Evolutionary conservation across 1,140 invertebrate species (phyloP).

Genomic region (Babylonia areolata): DNA sequence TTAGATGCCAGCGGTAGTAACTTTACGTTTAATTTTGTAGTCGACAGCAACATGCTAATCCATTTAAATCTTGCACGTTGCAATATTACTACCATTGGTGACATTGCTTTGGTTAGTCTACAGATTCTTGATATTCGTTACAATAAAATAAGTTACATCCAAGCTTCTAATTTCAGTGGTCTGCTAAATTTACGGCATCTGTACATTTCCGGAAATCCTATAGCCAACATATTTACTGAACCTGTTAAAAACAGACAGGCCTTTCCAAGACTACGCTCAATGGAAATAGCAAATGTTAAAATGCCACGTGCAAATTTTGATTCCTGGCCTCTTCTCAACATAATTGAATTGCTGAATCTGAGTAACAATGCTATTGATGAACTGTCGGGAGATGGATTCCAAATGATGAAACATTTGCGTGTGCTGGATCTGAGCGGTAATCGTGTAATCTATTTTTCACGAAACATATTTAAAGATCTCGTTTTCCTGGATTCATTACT

Average conservation of each 20-base stretch:
- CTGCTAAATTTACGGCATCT: neutral
- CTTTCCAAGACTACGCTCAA: neutral
- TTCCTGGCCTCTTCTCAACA: neutral
- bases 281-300: neutral
- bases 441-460: neutral
- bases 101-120: slow-evolving; percentile 14
- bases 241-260: too few relatives aligned
- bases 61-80: slow-evolving; percentile 27
- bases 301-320: neutral
- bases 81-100: neutral
- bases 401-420: neutral
- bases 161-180: neutral
- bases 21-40: neutral
- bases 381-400: neutral
- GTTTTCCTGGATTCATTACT: neutral
- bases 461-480: neutral
- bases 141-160: neutral
- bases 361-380: neutral
- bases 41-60: neutral
- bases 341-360: neutral
- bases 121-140: slow-evolving; percentile 21
- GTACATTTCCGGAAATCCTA: neutral
- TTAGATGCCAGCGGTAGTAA: neutral
- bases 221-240: neutral
- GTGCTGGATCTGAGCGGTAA: neutral